These are phyloP conservation scores for Crotophaga sulcirostris DNA, from an alignment of 2,113 vertebrate genomes.

Conservation along the genomic window DNA sequence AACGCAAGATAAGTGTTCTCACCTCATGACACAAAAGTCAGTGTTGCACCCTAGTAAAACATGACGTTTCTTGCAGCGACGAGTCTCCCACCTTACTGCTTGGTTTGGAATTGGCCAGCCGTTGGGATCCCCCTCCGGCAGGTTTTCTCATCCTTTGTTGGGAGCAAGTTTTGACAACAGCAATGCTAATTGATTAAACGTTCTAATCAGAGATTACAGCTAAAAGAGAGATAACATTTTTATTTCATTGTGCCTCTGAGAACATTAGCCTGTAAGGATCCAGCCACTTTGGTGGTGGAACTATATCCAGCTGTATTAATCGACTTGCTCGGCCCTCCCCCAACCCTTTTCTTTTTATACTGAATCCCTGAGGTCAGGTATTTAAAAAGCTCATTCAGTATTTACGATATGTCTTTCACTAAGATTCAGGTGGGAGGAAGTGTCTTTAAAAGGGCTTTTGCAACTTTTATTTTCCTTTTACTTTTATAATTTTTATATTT, in stretches of 20 bases:
- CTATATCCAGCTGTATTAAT: neutral
- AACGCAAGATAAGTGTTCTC: conserved; percentile 32
- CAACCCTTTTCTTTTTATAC: neutral
- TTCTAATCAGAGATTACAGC: conserved; percentile 78
- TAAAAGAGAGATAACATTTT: conserved; percentile 53
- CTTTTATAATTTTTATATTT: neutral
- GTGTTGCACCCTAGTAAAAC: conserved; percentile 28
- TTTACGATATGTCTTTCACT: neutral
- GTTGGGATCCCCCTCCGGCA: conserved; percentile 21
- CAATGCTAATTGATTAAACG: conserved; percentile 82
- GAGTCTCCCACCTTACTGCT: conserved; percentile 44
- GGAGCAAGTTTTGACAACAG: conserved; percentile 82
- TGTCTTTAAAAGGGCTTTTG: neutral
- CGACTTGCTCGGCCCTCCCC: neutral
- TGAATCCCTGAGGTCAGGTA: neutral
- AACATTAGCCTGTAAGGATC: conserved; percentile 18
- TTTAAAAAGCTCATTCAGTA: neutral
- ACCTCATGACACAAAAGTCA: conserved; percentile 41
- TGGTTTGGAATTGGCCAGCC: conserved; percentile 18
- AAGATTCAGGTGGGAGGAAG: neutral
- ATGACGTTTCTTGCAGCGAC: conserved; percentile 68
- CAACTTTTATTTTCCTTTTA: neutral
- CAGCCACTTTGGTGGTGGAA: neutral
- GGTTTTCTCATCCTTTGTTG: conserved; percentile 65
- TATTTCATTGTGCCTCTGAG: conserved; percentile 16